Base-by-base conservation (phyloP, 2,113 vertebrate genomes). In the Aspiorhynchus laticeps region DNA sequence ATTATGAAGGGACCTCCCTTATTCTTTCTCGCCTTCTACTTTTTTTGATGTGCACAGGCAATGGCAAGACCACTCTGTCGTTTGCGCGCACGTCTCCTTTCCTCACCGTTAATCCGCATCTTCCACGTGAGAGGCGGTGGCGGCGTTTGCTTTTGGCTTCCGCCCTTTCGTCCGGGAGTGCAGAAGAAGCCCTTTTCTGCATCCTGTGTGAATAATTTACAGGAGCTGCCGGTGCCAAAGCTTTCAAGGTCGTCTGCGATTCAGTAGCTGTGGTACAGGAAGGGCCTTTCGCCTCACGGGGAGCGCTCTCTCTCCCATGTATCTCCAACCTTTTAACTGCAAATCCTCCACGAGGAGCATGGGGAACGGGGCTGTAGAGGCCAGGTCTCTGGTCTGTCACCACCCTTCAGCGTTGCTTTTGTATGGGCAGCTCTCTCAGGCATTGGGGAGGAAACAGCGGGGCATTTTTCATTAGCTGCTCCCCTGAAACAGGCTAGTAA, bases 131-230 rank as follows among this genome's bases (percentile, higher is more conserved):
- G 33, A 38, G n/a, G 65, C 12, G 33, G 86, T 6, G 14, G 26
- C 15, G 21, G 38, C 4, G 51, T 73, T 86, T 80, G 51, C 86
- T 31, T 80, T 85, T 36, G 75, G 69, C 65, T 87, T 85, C 85
- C 77, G n/a, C 85, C 82, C 69, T 74, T 86, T 31, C 26, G 71
- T 74, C 38, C 12, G 69, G 71, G 85, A 84, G 88, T 69, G 56
- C 73, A 67, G 21, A 59, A 79, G 17, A 46, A 78, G 26, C 19
- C 65, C 61, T 28, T 87, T 88, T 78, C 85, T 79, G 63, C 79
- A 77, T 89, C 85, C 85, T 83, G 81, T 81, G 86, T 91, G 87
- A 91, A 91, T 91, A 91, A 91, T 91, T 91, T 89, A 91, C 88
- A 74, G 61, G 59, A 87, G 87, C 81, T 77, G 21, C 87, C 53